Evolutionary conservation across 2,797 vertebrate species (phyloP), one percentile per base, ranked within the genome.

Genomic region (Semotilus atromaculatus): DNA sequence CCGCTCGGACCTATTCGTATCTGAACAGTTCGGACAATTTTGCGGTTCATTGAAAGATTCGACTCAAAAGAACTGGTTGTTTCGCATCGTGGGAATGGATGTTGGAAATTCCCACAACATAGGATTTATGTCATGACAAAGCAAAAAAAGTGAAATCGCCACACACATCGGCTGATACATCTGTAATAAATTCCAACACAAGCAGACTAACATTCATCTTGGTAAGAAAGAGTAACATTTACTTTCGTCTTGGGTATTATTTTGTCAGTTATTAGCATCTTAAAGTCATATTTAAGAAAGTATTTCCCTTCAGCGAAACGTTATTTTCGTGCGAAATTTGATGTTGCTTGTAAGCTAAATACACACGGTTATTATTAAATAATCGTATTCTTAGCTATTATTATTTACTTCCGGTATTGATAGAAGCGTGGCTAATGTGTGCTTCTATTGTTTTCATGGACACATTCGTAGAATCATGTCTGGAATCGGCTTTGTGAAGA

Each of bases 401-500:
- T 6, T 34, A 6, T 36, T 23, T 1, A 68, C 51, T 76, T 77
- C 74, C 74, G 72, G 62, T n/a, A 43, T 53, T 38, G n/a, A 68
- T 43, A 8, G 19, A 43, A 21, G 21, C 79, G 34, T 79, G 53
- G 62, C 38, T 45, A 16, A 34, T 40, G 11, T 40, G 29, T n/a
- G 31, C 4, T 19, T 36, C 23, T 53, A 16, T 60, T 53, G 1
- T 45, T 31, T 76, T 36, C 29, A 16, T 29, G 71, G 74, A 3
- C n/a, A 7, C 60, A 0, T 5, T 73, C 81, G 43, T 70, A 78
- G 90, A 73, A 78, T 90, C 60, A 85, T 88, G 84, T 0, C 83
- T 64, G 60, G 31, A 73, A 5, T 48, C 0, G 86, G 88, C 0
- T 43, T 93, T 16, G 74, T 95, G 0, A 93, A 92, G 64, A 1